phyloP scores from a whole-genome alignment of 2,888 invertebrate genomes.

The Pyralis farinalis region DNA sequence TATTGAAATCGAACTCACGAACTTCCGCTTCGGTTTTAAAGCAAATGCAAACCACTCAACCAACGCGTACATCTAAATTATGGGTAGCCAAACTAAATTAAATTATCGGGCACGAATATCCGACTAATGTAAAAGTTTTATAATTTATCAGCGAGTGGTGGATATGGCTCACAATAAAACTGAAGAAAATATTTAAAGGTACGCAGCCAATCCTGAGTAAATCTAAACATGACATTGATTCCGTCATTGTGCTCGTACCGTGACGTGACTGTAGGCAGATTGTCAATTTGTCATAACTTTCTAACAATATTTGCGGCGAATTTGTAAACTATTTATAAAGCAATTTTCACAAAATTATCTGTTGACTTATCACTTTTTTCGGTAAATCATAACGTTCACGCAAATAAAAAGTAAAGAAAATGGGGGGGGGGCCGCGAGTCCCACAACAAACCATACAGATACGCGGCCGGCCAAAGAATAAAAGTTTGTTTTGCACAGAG shows the following conservation, averaged over 20 bases:
- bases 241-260: not conserved
- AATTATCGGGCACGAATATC: too few relatives aligned
- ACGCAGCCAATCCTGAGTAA: too few relatives aligned
- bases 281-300: slow-evolving; percentile 1
- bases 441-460: slow-evolving; percentile 16
- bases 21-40: too few relatives aligned
- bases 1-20: too few relatives aligned
- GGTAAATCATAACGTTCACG: slow-evolving; percentile 26
- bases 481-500: not conserved
- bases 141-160: too few relatives aligned
- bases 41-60: too few relatives aligned
- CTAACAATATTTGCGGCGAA: slow-evolving; percentile 2
- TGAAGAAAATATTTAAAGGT: too few relatives aligned
- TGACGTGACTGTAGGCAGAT: not conserved
- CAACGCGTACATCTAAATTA: too few relatives aligned
- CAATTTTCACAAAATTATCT: slow-evolving; percentile 11
- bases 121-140: too few relatives aligned
- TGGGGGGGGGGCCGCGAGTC: slow-evolving; percentile 22
- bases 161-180: too few relatives aligned
- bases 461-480: not conserved
- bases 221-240: not conserved
- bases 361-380: slow-evolving; percentile 15
- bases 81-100: too few relatives aligned
- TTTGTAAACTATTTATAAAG: slow-evolving; percentile 11
- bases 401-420: slow-evolving; percentile 32